phyloP scores from a whole-genome alignment of 2,113 vertebrate species.

The Collichthys lucidus region DNA sequence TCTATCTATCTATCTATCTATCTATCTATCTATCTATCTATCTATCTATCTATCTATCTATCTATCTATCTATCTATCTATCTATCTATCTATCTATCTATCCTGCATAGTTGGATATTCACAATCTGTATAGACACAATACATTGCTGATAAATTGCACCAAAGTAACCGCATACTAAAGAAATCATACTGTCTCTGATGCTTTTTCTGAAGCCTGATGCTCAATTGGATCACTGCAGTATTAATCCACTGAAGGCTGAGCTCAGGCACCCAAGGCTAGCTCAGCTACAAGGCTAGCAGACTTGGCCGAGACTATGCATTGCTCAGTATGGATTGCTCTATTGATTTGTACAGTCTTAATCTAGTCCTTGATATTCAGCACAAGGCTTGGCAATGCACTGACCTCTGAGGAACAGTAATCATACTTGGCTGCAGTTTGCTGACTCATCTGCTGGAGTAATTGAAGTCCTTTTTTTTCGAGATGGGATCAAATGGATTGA shows the following conservation, averaged over 20 bases:
- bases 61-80: too few relatives aligned
- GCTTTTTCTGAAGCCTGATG: slow-evolving; percentile 39
- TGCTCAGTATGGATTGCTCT: slow-evolving; percentile 70
- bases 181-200: slow-evolving; percentile 47
- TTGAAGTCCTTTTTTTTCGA: slow-evolving; percentile 54
- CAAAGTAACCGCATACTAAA: slow-evolving; percentile 28
- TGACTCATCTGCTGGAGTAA: slow-evolving; percentile 74
- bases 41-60: too few relatives aligned
- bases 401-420: slow-evolving; percentile 75
- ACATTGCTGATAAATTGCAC: slow-evolving; percentile 21
- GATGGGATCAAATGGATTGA: slow-evolving; percentile 32
- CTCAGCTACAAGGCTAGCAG: slow-evolving; percentile 60
- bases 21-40: too few relatives aligned
- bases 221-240: slow-evolving; percentile 75
- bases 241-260: slow-evolving; percentile 75
- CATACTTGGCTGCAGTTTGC: slow-evolving; percentile 66
- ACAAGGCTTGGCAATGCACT: slow-evolving; percentile 65
- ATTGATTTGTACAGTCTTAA: slow-evolving; percentile 81
- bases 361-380: slow-evolving; percentile 82
- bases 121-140: slow-evolving; percentile 21
- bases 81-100: too few relatives aligned
- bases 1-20: too few relatives aligned
- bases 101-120: slow-evolving; percentile 25
- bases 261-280: slow-evolving; percentile 50
- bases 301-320: slow-evolving; percentile 57